phyloP scores from a whole-genome alignment of 2,113 vertebrate species.

The Spilogale gracilis region DNA sequence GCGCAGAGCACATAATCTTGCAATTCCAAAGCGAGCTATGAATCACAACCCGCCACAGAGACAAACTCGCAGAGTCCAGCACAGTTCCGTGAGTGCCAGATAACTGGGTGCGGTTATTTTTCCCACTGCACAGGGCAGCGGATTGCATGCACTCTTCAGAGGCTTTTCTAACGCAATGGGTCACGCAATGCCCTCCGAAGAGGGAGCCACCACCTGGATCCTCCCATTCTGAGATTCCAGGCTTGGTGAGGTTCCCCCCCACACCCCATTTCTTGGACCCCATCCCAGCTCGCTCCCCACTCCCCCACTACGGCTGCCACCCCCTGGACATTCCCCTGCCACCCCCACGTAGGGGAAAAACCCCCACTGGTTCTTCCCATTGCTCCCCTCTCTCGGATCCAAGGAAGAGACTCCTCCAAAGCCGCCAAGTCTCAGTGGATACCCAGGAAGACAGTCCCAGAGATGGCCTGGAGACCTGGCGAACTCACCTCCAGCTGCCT shows the following conservation, averaged over 20 bases:
- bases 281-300: not conserved
- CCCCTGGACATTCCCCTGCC: not conserved
- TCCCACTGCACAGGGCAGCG: no score
- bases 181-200: rapidly evolving
- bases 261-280: rapidly evolving
- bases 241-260: rapidly evolving
- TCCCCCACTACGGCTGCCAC: not conserved
- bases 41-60: rapidly evolving
- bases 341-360: not conserved
- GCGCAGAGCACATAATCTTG: not conserved
- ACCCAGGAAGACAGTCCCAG: not conserved
- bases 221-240: rapidly evolving
- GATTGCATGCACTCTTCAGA: rapidly evolving
- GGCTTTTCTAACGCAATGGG: not conserved
- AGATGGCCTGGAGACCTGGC: rapidly evolving
- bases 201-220: not conserved
- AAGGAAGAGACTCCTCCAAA: not conserved
- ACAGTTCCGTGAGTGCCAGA: rapidly evolving
- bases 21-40: not conserved
- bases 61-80: not conserved
- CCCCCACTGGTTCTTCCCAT: not conserved
- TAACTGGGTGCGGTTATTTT: not conserved
- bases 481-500: rapidly evolving
- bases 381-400: not conserved
- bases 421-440: not conserved